Percentiles rank a stretch among this genome's conserved stretches.
Conservation (phyloP, 2,113 vertebrate species). For the Larimichthys crocea region DNA sequence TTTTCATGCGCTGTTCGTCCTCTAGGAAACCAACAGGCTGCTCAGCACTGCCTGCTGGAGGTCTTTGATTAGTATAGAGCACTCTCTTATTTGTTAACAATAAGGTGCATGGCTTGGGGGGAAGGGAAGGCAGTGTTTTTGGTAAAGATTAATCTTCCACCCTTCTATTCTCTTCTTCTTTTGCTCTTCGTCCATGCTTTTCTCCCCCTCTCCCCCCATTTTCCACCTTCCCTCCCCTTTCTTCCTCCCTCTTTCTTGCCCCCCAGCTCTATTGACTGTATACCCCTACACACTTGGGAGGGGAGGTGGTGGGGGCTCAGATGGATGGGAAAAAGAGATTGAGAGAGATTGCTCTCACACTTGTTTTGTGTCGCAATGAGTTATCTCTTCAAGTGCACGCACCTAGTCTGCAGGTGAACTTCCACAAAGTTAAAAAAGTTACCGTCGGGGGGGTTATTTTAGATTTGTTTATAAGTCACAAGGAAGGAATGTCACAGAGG, state of each 20-base stretch:
- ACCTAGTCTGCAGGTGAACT: constrained; percentile 26
- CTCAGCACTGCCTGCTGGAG: constrained; percentile 77
- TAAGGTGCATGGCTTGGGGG: constrained; percentile 74
- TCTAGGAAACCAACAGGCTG: constrained; percentile 78
- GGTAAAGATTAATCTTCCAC: constrained; percentile 85
- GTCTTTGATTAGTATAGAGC: constrained; percentile 79
- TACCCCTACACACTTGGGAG: constrained; percentile 76
- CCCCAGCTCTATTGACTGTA: constrained; percentile 80
- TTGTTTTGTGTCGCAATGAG: constrained; percentile 26
- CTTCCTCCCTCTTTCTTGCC: constrained; percentile 54
- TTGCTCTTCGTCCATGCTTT: constrained; percentile 71
- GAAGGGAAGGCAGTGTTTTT: constrained; percentile 73
- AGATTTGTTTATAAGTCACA: constrained; percentile 41
- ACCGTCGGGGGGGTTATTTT: constrained; percentile 16
- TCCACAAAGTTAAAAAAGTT: neutral
- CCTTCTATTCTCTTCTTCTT: constrained; percentile 75
- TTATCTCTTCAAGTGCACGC: constrained; percentile 20
- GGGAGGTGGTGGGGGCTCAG: constrained; percentile 54
- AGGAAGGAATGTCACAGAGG: constrained; percentile 61
- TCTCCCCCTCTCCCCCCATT: constrained; percentile 74
- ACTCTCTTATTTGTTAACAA: constrained; percentile 82
- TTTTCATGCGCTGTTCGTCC: constrained; percentile 75
- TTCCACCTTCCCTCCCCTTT: constrained; percentile 72
- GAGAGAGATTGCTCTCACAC: constrained; percentile 34
- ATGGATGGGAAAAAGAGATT: constrained; percentile 70